Conservation (phyloP, 2,113 vertebrate genomes). For the Lepus americanus region DNA sequence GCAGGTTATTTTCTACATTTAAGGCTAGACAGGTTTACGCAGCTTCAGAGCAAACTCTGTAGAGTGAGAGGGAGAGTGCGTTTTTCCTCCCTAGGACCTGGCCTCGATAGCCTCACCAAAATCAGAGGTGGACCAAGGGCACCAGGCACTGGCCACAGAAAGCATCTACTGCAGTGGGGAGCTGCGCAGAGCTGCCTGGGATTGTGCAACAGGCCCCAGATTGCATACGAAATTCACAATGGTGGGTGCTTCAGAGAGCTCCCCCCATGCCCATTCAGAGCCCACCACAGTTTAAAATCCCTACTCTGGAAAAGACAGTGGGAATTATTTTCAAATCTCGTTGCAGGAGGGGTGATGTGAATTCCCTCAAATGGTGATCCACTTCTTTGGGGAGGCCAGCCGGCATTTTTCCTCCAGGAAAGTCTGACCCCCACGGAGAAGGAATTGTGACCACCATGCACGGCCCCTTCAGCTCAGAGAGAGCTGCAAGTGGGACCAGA, state of each 20-base stretch:
- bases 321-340: conserved; percentile 14
- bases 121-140: neutral
- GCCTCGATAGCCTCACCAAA: neutral
- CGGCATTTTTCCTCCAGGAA: conserved; percentile 42
- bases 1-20: neutral
- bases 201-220: neutral
- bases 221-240: neutral
- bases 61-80: neutral
- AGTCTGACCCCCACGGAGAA: neutral
- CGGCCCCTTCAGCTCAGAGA: neutral
- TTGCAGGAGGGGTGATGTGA: neutral
- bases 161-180: neutral
- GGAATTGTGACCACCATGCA: neutral
- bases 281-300: neutral
- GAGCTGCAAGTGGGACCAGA: neutral
- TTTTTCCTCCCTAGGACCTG: neutral
- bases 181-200: neutral
- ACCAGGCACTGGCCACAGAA: neutral
- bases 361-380: neutral
- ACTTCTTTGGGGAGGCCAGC: neutral
- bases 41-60: neutral
- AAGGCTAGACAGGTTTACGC: neutral
- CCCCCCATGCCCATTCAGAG: neutral
- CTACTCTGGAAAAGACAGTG: neutral
- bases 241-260: neutral